A percentile compares a stretch with the other conserved stretches of the same genome.
Conservation (phyloP, 64 coral and sea anemone species). For the Stichodactyla mertensii region DNA sequence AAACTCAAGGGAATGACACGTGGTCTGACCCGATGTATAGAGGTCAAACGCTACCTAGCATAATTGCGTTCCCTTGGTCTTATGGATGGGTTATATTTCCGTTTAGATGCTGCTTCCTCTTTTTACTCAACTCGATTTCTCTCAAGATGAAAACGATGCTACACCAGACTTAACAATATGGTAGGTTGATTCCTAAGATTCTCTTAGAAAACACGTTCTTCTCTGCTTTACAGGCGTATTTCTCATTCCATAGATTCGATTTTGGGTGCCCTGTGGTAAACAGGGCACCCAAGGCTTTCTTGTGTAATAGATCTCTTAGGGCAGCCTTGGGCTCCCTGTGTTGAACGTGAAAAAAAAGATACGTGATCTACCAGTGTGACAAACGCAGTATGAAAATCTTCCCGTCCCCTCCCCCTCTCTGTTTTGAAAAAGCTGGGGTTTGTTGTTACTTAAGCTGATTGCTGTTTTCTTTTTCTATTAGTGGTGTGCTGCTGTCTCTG, state of each 20-base stretch:
- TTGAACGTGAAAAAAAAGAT: background rate
- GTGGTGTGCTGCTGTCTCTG: constrained; percentile 70
- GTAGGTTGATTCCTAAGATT: constrained; percentile 13
- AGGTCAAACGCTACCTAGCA: too few species aligned
- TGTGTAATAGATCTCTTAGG: too few species aligned
- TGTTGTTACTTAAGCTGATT: background rate
- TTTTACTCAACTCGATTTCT: constrained; percentile 64
- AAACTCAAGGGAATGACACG: too few species aligned
- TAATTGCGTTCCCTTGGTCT: too few species aligned
- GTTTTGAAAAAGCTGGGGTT: background rate
- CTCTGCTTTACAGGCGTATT: too few species aligned
- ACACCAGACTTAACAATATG: constrained; percentile 58
- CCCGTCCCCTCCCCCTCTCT: background rate
- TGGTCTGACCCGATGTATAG: too few species aligned
- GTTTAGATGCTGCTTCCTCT: constrained; percentile 69
- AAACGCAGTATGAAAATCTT: background rate
- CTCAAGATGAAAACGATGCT: constrained; percentile 40
- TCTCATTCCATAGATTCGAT: too few species aligned
- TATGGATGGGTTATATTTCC: background rate
- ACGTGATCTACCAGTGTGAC: background rate
- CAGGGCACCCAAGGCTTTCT: too few species aligned
- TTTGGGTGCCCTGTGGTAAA: background rate
- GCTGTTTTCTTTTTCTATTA: constrained; percentile 17
- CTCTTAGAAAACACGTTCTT: background rate
- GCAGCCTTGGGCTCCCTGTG: background rate